Base-by-base conservation (phyloP, 2,888 invertebrate genomes). In the Dione vanillae region DNA sequence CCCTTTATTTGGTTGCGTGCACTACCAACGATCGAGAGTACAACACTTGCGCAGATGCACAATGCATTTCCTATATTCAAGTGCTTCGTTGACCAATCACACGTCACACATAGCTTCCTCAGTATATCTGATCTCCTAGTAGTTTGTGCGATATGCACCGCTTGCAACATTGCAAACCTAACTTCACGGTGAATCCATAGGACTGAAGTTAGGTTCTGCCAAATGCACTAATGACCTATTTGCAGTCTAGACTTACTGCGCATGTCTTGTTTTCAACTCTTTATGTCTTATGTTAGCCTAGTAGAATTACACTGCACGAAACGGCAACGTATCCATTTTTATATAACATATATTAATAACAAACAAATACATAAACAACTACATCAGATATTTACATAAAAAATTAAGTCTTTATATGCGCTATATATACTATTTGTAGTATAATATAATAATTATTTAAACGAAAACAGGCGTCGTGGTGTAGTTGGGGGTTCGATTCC, bases 51-150 rank as follows among this genome's bases (percentile, higher is more conserved):
- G 78, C 79, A 78, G 76, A 75, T 78, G 77, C 76, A 78, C 69
- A 71, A 69, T 79, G 80, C 79, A 79, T 72, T 76, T 77, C 77
- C 75, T 70, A 76, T 69, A 66, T 75, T 72, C 74, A 69, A 65
- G 58, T 73, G 47, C 19, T 58, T 69, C 69, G 75, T 68, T 75
- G 73, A 74, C 78, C 76, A 68, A 71, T 59, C 62, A 66, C 45
- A 68, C 35, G 16, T 43, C 61, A 68, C 52, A 61, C 70, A 75
- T 59, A 67, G 76, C 59, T 74, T 77, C 74, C 74, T 70, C 64
- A 37, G 43, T n/a, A 51, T 19, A 68, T 74, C 77, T 81, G 78
- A 61, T 77, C 69, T 73, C 81, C 81, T 80, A 65, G 80, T 81
- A 76, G 45, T 64, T 67, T 68, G 74, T 72, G 78, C 77, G 78